Conservation (phyloP, 1,140 invertebrate genomes). For the Aphis gossypii region DNA sequence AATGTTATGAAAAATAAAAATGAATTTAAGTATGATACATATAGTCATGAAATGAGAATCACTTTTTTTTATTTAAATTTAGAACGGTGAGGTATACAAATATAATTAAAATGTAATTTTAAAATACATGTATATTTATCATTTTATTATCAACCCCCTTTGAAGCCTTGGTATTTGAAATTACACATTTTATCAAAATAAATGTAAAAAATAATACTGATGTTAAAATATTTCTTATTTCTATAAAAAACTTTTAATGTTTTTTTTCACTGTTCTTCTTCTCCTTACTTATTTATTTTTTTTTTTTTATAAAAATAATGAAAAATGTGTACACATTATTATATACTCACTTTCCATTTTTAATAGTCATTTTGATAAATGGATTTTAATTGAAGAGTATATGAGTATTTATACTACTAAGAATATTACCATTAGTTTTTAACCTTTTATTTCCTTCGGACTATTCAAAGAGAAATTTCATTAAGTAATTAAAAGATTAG, state of each 20-base stretch:
- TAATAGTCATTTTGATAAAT: background rate
- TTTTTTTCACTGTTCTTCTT: background rate
- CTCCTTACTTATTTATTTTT: background rate
- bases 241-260: background rate
- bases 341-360: background rate
- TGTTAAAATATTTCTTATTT: background rate
- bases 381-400: background rate
- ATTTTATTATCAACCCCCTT: background rate
- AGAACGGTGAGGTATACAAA: background rate
- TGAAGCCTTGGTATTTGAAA: background rate
- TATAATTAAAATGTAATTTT: constrained; percentile 2
- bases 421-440: background rate
- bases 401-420: background rate
- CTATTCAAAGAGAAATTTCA: background rate
- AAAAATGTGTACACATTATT: background rate
- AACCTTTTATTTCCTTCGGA: background rate
- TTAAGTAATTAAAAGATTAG: background rate
- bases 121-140: background rate
- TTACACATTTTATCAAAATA: background rate
- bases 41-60: background rate
- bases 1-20: background rate
- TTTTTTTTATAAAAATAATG: background rate
- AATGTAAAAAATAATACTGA: background rate
- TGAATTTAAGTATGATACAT: background rate
- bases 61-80: background rate